Base-by-base conservation (phyloP, 53 echinoderm and acorn worm genomes). In the Actinopyga echinites region DNA sequence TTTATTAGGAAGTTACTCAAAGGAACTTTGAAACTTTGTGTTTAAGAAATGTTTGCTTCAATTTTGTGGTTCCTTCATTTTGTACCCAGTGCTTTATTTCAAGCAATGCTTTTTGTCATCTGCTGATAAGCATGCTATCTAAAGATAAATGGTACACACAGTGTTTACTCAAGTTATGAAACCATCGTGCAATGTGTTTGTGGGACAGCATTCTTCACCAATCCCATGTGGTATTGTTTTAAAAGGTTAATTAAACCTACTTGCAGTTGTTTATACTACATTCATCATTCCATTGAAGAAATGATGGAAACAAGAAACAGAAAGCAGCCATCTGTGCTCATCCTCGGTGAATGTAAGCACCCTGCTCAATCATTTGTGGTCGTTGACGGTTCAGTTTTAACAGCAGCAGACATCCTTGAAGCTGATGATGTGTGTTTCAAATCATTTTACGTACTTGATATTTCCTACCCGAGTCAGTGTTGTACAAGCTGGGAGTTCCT, bases 91-190 rank as follows among this genome's bases (percentile, higher is more conserved):
- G n/a, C n/a, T 19, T 56, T 56, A 56, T 21, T 56, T 19, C 56
- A 56, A 19, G 21, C 56, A 56, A 15, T 56, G 56, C 15, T 56
- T 56, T 56, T 15, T 56, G 56, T 19, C 21, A n/a, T n/a, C n/a
- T n/a, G n/a, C n/a, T n/a, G n/a, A n/a, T n/a, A n/a, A n/a, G n/a
- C n/a, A n/a, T n/a, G n/a, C n/a, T n/a, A n/a, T n/a, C n/a, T n/a
- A n/a, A n/a, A n/a, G n/a, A n/a, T n/a, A n/a, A n/a, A n/a, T n/a
- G n/a, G n/a, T n/a, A n/a, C n/a, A n/a, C n/a, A n/a, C n/a, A n/a
- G n/a, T n/a, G n/a, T n/a, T n/a, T 87, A 66, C 78, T 85, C 33
- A 77, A 78, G 21, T 35, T 85, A 23, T 85, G 85, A 23, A 85
- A 85, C 26, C 19, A 54, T 54, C 55, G 55, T 54, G 55, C 55